A percentile compares a stretch with the other conserved stretches of the same genome.
These are phyloP conservation scores for Cottus gobio DNA, from an alignment of 2,113 vertebrate species.

Conservation along the genomic window DNA sequence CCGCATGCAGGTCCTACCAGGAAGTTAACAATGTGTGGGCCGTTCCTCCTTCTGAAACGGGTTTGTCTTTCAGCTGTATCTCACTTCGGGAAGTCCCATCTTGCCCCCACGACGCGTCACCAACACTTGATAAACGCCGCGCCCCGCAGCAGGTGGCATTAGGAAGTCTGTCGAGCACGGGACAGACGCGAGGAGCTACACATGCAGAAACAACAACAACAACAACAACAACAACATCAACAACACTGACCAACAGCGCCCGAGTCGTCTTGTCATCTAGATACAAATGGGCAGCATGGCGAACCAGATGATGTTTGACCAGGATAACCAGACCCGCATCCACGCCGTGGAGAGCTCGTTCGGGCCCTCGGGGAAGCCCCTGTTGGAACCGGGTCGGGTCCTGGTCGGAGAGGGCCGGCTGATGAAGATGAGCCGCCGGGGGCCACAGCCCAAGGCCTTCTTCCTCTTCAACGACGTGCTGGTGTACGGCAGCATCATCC, in stretches of 20 bases:
- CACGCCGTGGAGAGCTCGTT: conserved; percentile 88
- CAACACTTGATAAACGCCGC: neutral
- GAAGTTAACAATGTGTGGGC: too few relatives aligned
- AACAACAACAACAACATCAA: neutral
- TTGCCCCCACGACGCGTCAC: neutral
- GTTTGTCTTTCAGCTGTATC: neutral
- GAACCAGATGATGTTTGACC: conserved; percentile 78
- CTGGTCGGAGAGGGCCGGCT: conserved; percentile 92
- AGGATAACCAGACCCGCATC: conserved; percentile 61
- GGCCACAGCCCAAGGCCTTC: conserved; percentile 87
- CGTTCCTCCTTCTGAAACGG: too few relatives aligned
- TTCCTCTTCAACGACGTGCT: conserved; percentile 95
- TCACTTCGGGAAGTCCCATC: conserved; percentile 19
- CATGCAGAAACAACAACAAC: neutral
- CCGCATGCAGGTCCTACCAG: too few relatives aligned
- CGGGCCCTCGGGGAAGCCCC: conserved; percentile 80
- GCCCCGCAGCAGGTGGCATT: neutral
- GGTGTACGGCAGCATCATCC: conserved; percentile 91
- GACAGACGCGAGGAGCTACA: neutral
- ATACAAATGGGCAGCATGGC: conserved; percentile 70
- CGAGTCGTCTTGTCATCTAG: neutral
- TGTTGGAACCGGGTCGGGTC: conserved; percentile 84
- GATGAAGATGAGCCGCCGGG: conserved; percentile 89
- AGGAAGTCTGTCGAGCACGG: neutral
- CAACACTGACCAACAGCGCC: neutral